Evolutionary conservation across 2,888 invertebrate genomes (phyloP), one percentile per base, ranked within the genome.

Genomic region (Mesopsocus fuscifrons): DNA sequence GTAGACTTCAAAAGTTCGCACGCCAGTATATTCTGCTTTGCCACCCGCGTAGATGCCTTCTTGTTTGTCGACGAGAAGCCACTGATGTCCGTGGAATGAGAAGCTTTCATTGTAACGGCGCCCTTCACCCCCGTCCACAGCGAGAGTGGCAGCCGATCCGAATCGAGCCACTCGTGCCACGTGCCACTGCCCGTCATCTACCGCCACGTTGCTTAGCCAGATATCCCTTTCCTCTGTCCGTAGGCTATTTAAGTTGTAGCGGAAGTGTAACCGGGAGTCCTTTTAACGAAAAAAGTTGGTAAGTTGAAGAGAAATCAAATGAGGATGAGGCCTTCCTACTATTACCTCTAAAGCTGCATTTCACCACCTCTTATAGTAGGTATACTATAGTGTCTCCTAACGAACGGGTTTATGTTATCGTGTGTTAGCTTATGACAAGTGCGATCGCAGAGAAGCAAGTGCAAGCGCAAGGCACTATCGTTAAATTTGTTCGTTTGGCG

Each of bases 121-220:
- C 1, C 94, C 94, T 64, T 94, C 94, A 2, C 95, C 95, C 2
- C 91, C 91, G 57, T 97, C 95, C 49, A 95, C 66, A 59, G 87
- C 87, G 46, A 97, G 65, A 41, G 85, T 85, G 9, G 94, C 91
- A 6, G 89, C 87, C 40, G 87, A 87, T 31, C 94, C 94, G 52
- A 85, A 88, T 44, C 95, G 73, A 52, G 83, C 82, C 1, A 94
- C 84, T 52, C 54, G 74, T 3, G 89, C 89, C 43, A 85, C 85
- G 58, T 97, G 95, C 95, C 95, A 95, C 55, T 91, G 89, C 1
- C 95, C 95, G 58, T 94, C 88, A 55, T 91, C 88, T 2, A 94
- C 91, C 1, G 82, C 74, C 20, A 92, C 80, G 3, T 85, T 80
- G 52, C 83, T 82, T 41, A 92, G 65, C 84, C 87, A 85, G 52